Percentiles rank a stretch among this genome's conserved stretches.
Conservation (phyloP, 2,797 vertebrate genomes). For the Morelia viridis region DNA sequence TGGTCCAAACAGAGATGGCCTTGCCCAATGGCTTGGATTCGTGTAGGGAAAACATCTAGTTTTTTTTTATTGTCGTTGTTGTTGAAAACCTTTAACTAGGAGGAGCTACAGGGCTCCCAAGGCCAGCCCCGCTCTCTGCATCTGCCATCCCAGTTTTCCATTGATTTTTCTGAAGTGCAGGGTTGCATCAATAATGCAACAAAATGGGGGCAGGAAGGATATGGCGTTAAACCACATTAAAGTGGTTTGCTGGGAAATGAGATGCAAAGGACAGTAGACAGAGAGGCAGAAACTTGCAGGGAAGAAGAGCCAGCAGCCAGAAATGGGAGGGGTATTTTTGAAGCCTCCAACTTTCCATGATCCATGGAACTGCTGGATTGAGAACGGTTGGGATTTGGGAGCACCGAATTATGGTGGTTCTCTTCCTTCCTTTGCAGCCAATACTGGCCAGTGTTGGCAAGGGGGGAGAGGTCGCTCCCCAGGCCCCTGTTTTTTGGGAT, state of each 20-base stretch:
- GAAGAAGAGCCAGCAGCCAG: not conserved
- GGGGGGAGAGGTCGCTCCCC: not conserved
- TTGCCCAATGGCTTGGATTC: conserved; percentile 51
- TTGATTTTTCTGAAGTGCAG: conserved; percentile 72
- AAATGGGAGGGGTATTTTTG: not conserved
- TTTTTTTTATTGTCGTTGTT: conserved; percentile 42
- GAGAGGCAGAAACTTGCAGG: not conserved
- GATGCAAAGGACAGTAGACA: not conserved
- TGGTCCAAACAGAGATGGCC: conserved; percentile 75
- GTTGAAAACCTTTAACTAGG: conserved; percentile 58
- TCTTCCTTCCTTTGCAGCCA: not conserved
- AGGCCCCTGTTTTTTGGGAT: too few relatives aligned
- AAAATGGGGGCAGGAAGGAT: conserved; percentile 21
- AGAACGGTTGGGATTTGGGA: not conserved
- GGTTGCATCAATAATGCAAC: conserved; percentile 70
- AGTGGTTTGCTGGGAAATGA: conserved; percentile 43
- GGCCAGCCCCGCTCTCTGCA: conserved; percentile 21
- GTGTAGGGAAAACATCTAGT: conserved; percentile 64
- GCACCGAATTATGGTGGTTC: not conserved
- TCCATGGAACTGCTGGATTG: not conserved
- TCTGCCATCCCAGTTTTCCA: conserved; percentile 63
- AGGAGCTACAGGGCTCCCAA: conserved; percentile 29
- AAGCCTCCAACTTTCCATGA: not conserved
- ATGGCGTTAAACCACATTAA: conserved; percentile 53
- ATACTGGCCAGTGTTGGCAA: not conserved